Conservation (phyloP, 2,888 invertebrate species). For the Synanthedon formicaeformis region DNA sequence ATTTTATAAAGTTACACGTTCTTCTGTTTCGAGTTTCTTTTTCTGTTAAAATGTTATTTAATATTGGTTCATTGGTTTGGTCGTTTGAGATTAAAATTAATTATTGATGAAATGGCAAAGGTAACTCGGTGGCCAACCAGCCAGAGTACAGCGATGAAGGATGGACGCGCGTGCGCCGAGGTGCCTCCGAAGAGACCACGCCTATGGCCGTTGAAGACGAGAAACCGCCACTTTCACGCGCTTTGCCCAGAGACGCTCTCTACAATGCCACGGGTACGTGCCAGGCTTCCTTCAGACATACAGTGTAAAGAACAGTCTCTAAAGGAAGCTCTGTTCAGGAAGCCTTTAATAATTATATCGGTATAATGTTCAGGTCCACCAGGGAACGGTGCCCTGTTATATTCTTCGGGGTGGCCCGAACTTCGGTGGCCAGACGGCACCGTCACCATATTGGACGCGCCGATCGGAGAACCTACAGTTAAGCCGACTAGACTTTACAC, state of each 20-base stretch:
- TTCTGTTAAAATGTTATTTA: background rate
- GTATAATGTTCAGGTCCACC: slow-evolving; percentile 28
- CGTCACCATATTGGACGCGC: slow-evolving; percentile 34
- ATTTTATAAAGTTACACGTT: too few species aligned
- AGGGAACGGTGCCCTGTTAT: slow-evolving; percentile 62
- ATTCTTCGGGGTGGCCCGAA: slow-evolving; percentile 63
- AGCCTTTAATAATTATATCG: too few species aligned
- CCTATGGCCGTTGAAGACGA: slow-evolving; percentile 28
- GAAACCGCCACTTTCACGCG: slow-evolving; percentile 20
- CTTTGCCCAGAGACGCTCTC: slow-evolving; percentile 51
- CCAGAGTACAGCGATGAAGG: slow-evolving; percentile 29
- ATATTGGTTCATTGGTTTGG: too few species aligned
- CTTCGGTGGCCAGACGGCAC: slow-evolving; percentile 45
- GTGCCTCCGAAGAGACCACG: slow-evolving; percentile 24
- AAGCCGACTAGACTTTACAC: slow-evolving; percentile 52
- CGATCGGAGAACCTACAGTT: slow-evolving; percentile 52
- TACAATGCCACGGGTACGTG: slow-evolving; percentile 63
- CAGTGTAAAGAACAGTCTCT: too few species aligned
- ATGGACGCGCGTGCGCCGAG: slow-evolving; percentile 39
- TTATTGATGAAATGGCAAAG: slow-evolving; percentile 14
- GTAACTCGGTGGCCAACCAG: slow-evolving; percentile 52
- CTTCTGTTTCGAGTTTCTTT: too few species aligned
- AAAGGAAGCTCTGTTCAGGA: too few species aligned
- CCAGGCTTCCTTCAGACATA: too few species aligned
- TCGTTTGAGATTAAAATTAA: too few species aligned